Evolutionary conservation across 2,888 invertebrate genomes (phyloP), one percentile per base, ranked within the genome.

Genomic region (Zygogramma bicolorata): DNA sequence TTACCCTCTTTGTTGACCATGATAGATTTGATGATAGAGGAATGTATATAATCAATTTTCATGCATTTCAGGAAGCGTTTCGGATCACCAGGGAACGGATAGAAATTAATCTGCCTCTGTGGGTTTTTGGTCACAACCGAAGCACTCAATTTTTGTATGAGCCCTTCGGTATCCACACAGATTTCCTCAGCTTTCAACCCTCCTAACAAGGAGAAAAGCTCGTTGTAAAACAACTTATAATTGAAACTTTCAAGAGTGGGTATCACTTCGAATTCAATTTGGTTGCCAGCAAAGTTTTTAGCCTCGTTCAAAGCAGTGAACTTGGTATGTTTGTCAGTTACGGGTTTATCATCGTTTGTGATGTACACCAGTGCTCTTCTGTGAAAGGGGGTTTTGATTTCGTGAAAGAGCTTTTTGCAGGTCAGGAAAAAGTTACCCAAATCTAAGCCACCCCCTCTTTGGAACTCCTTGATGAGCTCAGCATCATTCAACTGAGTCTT

Each of bases 251-350:
- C 25, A 2, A 72, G 75, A 70, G 81, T 82, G 5, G 81, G 77
- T 58, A 84, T 60, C 18, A 84, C 27, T 68, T 83, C 78, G 58
- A 84, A 81, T 25, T 66, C 31, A 42, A 84, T 83, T 38, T 80
- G 73, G 71, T 68, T 77, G 4, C 75, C 76, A 46, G 65, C 71
- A 40, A 84, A 84, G n/a, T 80, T 81, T 79, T 83, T 82, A 0
- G 80, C 82, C 74, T 84, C 84, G 66, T 84, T 83, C 13, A 84
- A 72, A 40, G 82, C 82, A 8, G 81, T 77, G 69, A 83, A 84
- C 59, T 79, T 79, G 46, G 78, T 75, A 63, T 77, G 77, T 20
- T 77, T 75, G 72, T 83, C 81, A 38, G 61, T 70, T 5, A 81
- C 74, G 13, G 84, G 84, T 65, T 83, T 76, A 74, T 83, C 83